A percentile compares a stretch with the other conserved stretches of the same genome.
Conservation (phyloP, 2,888 invertebrate species). For the Apamea monoglypha region DNA sequence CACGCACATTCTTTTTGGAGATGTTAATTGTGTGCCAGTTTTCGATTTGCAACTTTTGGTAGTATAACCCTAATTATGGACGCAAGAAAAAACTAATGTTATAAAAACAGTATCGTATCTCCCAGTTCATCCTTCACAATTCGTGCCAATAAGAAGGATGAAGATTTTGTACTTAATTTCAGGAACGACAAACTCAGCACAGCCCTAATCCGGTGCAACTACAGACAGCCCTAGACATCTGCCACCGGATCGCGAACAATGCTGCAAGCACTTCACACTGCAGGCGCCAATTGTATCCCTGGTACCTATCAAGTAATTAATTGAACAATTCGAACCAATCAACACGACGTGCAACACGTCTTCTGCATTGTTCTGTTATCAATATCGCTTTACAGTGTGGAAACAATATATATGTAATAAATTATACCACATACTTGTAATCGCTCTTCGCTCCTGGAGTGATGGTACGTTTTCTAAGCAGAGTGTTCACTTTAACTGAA, state of each 20-base stretch:
- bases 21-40: not conserved
- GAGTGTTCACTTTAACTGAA: too few relatives aligned
- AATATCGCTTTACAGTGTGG: not conserved
- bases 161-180: not conserved
- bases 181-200: not conserved
- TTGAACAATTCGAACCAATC: conserved; percentile 27
- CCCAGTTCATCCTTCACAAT: not conserved
- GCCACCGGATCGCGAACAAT: conserved; percentile 34
- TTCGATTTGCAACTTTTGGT: not conserved
- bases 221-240: not conserved
- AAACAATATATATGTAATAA: too few relatives aligned
- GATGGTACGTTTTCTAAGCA: too few relatives aligned
- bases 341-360: not conserved
- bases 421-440: too few relatives aligned
- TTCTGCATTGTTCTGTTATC: not conserved
- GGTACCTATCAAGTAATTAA: conserved; percentile 14
- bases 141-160: too few relatives aligned
- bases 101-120: not conserved
- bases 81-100: not conserved
- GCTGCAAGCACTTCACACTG: conserved; percentile 23
- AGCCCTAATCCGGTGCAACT: conserved; percentile 10
- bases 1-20: not conserved
- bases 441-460: too few relatives aligned
- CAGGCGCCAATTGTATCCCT: conserved; percentile 21
- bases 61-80: not conserved